Base-by-base conservation (phyloP, 2,888 invertebrate species). In the Cremastinae sp. region DNA sequence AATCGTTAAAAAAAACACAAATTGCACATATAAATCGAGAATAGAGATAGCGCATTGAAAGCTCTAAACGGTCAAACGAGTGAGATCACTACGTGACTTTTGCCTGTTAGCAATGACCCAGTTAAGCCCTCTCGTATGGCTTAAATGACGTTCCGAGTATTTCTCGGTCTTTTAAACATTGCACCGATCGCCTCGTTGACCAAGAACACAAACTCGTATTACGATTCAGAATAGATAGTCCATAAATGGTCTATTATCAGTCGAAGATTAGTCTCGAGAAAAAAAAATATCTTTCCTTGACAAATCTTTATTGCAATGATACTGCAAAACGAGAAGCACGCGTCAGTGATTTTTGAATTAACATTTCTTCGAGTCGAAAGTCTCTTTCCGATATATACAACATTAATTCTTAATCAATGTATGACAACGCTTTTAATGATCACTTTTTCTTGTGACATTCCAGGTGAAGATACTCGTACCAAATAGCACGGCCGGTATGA, bases 401-500 rank as follows among this genome's bases (percentile, higher is more conserved):
- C n/a, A n/a, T n/a, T 2, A 2, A 10, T 10, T 20, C 28, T 3
- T 20, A 12, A 41, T 53, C 2, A 12, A 41, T 22, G 35, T 37
- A 7, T 3, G 18, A n/a, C n/a, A n/a, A n/a, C n/a, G n/a, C n/a
- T n/a, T n/a, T 9, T 43, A 1, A 9, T 22, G 35, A n/a, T 37
- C 8, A 51, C 39, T 68, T 74, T 69, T 69, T 72, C 78, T 43
- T 58, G 71, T 69, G 69, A 71, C 75, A 70, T 86, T 87, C 55
- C 85, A 91, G 92, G 97, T 98, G 81, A 98, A 98, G 92, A 97
- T 98, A 86, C 91, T 98, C 85, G 97, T 98, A 90, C 98, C 98
- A 80, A 98, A 98, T 90, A 97, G 97, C 64, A 98, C 98, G 51
- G 98, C 98, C 74, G 98, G 98, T 85, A 98, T 98, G 98, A 97